Evolutionary conservation across 2,888 invertebrate species (phyloP).

Genomic region (Hirtodrosophila trivittata): DNA sequence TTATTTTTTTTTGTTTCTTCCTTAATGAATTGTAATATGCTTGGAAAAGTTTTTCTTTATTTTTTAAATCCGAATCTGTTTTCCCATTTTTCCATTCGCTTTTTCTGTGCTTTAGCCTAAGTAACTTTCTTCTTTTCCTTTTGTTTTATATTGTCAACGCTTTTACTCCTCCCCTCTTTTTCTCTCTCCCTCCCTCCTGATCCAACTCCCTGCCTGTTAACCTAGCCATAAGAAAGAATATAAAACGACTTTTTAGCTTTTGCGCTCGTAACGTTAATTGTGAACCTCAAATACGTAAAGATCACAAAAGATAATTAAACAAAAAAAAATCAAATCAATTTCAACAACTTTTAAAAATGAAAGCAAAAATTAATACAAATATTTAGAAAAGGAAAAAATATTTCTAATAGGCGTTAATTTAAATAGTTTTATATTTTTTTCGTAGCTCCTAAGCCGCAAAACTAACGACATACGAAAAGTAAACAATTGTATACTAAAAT

Average conservation of each 20-base stretch:
- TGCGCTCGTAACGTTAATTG: conserved; percentile 45
- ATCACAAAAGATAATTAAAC: conserved; percentile 25
- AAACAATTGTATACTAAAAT: conserved; percentile 69
- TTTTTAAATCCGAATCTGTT: conserved; percentile 5
- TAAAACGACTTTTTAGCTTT: conserved; percentile 31
- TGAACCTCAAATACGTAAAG: conserved; percentile 65
- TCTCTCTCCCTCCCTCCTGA: neutral
- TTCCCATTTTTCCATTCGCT: conserved; percentile 20
- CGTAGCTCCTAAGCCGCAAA: conserved; percentile 58
- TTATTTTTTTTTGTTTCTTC: conserved; percentile 20
- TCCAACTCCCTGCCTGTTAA: neutral
- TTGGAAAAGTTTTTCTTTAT: conserved; percentile 22
- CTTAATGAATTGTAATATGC: conserved; percentile 44
- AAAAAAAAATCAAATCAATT: conserved; percentile 12
- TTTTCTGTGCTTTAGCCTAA: conserved; percentile 50
- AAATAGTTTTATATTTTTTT: conserved; percentile 68
- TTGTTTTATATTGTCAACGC: neutral
- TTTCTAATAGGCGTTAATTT: conserved; percentile 64
- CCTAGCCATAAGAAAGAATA: conserved; percentile 5
- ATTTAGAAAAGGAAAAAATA: conserved; percentile 13
- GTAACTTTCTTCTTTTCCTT: conserved; percentile 10
- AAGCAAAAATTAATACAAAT: conserved; percentile 8
- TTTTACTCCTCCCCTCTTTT: neutral
- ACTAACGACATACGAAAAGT: conserved; percentile 18
- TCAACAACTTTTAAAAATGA: conserved; percentile 3